A percentile compares a stretch with the other conserved stretches of the same genome.
These are phyloP conservation scores for Luscinia luscinia DNA, from an alignment of 2,797 vertebrate species.

Conservation along the genomic window DNA sequence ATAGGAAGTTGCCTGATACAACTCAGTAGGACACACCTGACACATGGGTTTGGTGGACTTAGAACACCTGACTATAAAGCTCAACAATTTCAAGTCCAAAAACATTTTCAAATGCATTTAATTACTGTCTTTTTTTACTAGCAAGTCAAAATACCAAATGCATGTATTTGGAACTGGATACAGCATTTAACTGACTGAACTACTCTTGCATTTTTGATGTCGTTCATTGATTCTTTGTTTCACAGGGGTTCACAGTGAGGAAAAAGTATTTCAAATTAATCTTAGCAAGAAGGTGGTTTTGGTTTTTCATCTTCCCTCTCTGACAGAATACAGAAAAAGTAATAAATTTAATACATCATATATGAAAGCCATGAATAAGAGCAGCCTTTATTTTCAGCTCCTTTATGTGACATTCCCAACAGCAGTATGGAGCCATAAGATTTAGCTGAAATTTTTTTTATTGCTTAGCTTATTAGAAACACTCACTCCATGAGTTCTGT, in stretches of 20 bases:
- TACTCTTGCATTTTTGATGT: background rate
- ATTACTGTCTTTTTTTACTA: background rate
- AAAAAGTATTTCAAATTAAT: background rate
- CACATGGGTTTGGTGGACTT: background rate
- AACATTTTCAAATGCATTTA: background rate
- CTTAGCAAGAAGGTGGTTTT: background rate
- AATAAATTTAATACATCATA: background rate
- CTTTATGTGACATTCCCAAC: background rate
- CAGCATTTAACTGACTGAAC: background rate
- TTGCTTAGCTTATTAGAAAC: accelerated
- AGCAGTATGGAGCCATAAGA: background rate
- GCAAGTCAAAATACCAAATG: background rate
- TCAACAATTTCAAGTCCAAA: background rate
- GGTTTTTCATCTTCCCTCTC: background rate
- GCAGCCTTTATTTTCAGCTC: background rate
- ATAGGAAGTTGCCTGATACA: background rate
- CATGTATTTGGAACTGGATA: background rate
- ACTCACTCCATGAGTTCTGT: background rate
- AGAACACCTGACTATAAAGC: background rate
- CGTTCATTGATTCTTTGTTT: background rate
- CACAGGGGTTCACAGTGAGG: background rate
- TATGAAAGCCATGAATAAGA: background rate
- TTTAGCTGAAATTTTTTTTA: background rate
- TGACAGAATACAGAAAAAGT: background rate
- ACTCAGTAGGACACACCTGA: background rate